Percentiles rank a stretch among this genome's conserved stretches.
phyloP scores from a whole-genome alignment of 1,140 invertebrate genomes.

The Drosophila nigrodunni region DNA sequence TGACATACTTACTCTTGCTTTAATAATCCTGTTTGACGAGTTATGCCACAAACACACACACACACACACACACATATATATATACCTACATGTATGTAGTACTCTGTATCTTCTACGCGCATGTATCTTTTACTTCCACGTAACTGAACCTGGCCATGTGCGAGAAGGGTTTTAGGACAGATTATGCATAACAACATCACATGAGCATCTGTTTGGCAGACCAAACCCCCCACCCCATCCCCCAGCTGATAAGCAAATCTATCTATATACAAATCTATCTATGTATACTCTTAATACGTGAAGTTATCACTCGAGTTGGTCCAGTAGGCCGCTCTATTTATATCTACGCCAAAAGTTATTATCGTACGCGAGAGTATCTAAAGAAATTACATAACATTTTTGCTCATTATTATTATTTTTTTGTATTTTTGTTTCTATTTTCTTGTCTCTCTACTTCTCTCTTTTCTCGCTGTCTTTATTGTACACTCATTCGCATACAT shows the following conservation, averaged over 20 bases:
- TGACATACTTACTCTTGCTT: constrained; percentile 74
- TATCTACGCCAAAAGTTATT: constrained; percentile 18
- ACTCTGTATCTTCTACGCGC: not conserved
- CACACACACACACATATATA: not conserved
- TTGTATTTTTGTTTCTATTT: constrained; percentile 20
- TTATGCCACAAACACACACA: constrained; percentile 49
- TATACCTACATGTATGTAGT: not conserved
- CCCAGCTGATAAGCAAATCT: constrained; percentile 25
- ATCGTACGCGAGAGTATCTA: not conserved
- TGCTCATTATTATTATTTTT: constrained; percentile 66
- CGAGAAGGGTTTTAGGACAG: constrained; percentile 37
- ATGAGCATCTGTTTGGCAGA: constrained; percentile 30
- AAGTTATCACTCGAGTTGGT: constrained; percentile 3
- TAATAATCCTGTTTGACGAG: constrained; percentile 83
- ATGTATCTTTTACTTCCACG: constrained; percentile 73
- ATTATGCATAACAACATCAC: constrained; percentile 22
- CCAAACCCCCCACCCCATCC: not conserved
- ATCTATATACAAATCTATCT: constrained; percentile 1
- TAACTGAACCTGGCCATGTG: constrained; percentile 73
- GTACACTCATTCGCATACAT: constrained; percentile 7
- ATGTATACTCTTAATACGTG: not conserved
- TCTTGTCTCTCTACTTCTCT: constrained; percentile 6
- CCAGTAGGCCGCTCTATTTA: constrained; percentile 2
- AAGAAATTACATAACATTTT: constrained; percentile 68
- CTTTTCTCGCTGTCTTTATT: constrained; percentile 38